phyloP scores from a whole-genome alignment of 2,888 invertebrate genomes.

The Philereme vetulata region DNA sequence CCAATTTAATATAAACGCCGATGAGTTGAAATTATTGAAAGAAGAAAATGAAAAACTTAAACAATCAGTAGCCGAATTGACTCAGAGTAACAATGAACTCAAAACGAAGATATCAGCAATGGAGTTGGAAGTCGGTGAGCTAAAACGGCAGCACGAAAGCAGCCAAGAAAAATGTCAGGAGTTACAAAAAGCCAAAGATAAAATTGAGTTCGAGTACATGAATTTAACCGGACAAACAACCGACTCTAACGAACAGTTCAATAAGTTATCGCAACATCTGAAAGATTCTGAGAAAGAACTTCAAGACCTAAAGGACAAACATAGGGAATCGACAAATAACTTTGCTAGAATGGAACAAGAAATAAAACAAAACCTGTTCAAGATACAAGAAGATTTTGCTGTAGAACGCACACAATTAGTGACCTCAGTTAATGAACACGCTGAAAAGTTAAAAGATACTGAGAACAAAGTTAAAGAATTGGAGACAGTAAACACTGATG shows the following conservation, averaged over 20 bases:
- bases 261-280: conserved; percentile 81
- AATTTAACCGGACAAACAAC: conserved; percentile 83
- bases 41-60: conserved; percentile 74
- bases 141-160: conserved; percentile 81
- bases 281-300: conserved; percentile 84
- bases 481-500: conserved; percentile 54
- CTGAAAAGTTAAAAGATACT: conserved; percentile 64
- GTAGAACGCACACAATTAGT: conserved; percentile 66
- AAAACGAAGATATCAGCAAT: conserved; percentile 71
- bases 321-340: conserved; percentile 70
- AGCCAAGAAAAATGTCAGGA: conserved; percentile 83
- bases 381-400: conserved; percentile 72
- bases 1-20: conserved; percentile 72
- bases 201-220: conserved; percentile 84
- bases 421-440: conserved; percentile 62
- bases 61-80: conserved; percentile 69
- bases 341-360: conserved; percentile 76
- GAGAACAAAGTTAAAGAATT: conserved; percentile 67
- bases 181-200: conserved; percentile 81
- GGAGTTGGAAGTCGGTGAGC: conserved; percentile 83
- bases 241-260: conserved; percentile 84
- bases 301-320: conserved; percentile 77
- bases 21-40: conserved; percentile 70
- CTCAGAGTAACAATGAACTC: conserved; percentile 63
- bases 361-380: conserved; percentile 74